Base-by-base conservation (phyloP, 2,797 vertebrate genomes). In the Hyperoplus lanceolatus region DNA sequence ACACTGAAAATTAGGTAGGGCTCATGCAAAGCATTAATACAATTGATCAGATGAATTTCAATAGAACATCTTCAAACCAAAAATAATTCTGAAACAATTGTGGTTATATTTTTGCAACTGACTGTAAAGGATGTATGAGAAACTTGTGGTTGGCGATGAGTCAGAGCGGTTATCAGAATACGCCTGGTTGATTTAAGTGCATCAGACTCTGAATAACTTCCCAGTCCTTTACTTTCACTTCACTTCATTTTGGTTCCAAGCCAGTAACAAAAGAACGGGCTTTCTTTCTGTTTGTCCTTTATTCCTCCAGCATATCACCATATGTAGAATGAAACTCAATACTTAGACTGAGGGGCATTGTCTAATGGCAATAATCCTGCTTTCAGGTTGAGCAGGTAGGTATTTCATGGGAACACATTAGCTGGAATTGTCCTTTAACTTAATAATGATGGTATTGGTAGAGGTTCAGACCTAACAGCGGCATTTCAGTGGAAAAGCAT, bases 361-460 rank as follows among this genome's bases (percentile, higher is more conserved):
- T 87, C 58, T 58, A 45, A 49, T 55, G 7, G 38, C 18, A 82
- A 68, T 42, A 84, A 71, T 45, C 61, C 66, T 56, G 36, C 63
- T 73, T 85, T 91, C 68, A 84, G 78, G 62, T 75, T 74, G 29
- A 78, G 70, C 54, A 81, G 85, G 74, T 87, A 84, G 56, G 85
- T 78, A 83, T 88, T 93, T 90, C 51, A 29, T 29, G 29, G 29
- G 29, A 29, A 29, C 29, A 57, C 64, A 83, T 88, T 88, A 82
- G 78, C 83, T 80, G 82, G 83, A 87, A 86, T 84, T 85, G 77
- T 81, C 88, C 87, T 92, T 92, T 85, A 87, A 85, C 53, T 70
- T 49, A 79, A 76, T 78, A 85, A 80, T 78, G 55, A 72, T n/a
- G 58, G 54, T 75, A 74, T 81, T 87, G 76, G 67, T 73, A 64